A percentile compares a stretch with the other conserved stretches of the same genome.
Evolutionary conservation across 2,888 invertebrate species (phyloP).

Genomic region (Ptycholaimellus sp.): DNA sequence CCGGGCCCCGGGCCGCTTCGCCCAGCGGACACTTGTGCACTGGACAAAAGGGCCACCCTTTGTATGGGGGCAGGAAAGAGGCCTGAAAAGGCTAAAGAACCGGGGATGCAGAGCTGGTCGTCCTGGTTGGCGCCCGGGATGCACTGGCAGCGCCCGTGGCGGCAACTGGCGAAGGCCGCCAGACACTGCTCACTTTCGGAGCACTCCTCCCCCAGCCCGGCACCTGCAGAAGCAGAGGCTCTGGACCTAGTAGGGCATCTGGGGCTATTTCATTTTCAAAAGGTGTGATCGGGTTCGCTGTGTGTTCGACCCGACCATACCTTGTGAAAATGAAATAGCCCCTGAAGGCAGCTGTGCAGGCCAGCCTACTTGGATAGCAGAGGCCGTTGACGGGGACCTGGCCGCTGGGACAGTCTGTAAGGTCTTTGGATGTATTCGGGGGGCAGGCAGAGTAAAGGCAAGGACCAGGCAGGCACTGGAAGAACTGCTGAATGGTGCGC

Average conservation of each 20-base stretch:
- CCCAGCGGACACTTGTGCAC: conserved; percentile 9
- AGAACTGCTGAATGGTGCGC: conserved; percentile 7
- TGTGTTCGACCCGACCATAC: not conserved
- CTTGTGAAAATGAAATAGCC: too few relatives aligned
- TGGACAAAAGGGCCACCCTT: too few relatives aligned
- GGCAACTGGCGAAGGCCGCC: conserved; percentile 7
- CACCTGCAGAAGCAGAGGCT: conserved; percentile 1
- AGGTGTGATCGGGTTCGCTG: too few relatives aligned
- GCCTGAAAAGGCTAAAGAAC: too few relatives aligned
- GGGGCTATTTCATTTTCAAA: too few relatives aligned
- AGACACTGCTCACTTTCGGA: conserved; percentile 7
- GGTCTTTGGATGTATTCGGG: too few relatives aligned
- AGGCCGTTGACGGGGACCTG: conserved; percentile 3
- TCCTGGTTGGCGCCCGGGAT: conserved; percentile 7
- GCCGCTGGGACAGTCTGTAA: conserved; percentile 5
- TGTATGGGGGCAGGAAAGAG: too few relatives aligned
- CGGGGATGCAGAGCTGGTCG: conserved; percentile 5
- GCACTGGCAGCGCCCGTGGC: conserved; percentile 7
- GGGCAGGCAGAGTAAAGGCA: too few relatives aligned
- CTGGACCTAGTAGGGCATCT: too few relatives aligned
- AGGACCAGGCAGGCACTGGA: conserved; percentile 6
- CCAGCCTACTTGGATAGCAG: too few relatives aligned
- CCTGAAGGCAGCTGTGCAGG: too few relatives aligned
- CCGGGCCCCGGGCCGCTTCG: conserved; percentile 4
- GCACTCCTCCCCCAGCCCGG: conserved; percentile 7